Evolutionary conservation across 2,888 invertebrate genomes (phyloP).

Genomic region (Calameuta filiformis): DNA sequence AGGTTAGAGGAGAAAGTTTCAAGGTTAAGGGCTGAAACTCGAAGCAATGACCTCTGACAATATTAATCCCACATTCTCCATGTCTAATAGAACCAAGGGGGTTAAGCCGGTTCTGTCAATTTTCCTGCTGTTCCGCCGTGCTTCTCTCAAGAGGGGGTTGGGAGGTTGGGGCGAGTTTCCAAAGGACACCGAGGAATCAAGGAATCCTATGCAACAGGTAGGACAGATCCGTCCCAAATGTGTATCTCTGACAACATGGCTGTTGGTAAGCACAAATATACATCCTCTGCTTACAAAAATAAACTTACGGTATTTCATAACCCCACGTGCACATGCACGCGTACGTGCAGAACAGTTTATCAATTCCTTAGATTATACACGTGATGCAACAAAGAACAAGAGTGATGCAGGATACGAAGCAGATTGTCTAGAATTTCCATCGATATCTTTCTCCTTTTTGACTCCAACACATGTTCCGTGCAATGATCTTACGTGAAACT

Average conservation of each 20-base stretch:
- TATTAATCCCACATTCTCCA: neutral
- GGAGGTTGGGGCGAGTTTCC: constrained; percentile 5
- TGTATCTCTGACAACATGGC: neutral
- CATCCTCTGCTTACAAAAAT: neutral
- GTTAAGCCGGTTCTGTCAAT: neutral
- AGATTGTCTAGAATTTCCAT: no score
- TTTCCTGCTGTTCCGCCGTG: neutral
- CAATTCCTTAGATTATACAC: neutral
- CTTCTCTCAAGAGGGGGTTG: neutral
- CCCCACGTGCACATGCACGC: neutral
- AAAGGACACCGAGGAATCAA: constrained; percentile 6
- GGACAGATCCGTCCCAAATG: constrained; percentile 31
- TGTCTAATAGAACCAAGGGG: neutral
- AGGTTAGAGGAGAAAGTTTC: neutral
- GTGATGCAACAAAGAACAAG: no score
- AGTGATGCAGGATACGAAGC: no score
- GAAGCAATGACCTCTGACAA: neutral
- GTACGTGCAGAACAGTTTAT: neutral
- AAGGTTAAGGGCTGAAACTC: neutral
- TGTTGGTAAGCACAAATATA: neutral
- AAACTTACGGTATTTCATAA: neutral
- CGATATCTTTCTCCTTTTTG: no score
- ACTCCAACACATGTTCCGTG: no score
- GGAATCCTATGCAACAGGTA: constrained; percentile 47
- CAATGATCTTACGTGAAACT: neutral